Percentiles rank a stretch among this genome's conserved stretches.
phyloP scores from a whole-genome alignment of 2,888 invertebrate genomes.

The Clunio marinus region DNA sequence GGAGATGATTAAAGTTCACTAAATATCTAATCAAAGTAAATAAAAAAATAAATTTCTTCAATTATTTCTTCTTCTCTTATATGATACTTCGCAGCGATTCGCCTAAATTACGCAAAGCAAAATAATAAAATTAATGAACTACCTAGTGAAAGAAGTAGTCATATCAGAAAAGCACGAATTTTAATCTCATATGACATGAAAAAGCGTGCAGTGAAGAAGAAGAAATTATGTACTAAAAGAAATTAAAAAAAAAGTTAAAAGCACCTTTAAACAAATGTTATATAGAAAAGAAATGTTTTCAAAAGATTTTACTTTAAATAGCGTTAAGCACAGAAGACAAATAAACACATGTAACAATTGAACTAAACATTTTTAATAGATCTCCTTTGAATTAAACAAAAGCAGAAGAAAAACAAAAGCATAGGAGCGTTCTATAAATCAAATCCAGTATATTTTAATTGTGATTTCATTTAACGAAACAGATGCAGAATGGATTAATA shows the following conservation, averaged over 20 bases:
- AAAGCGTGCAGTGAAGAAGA: background rate
- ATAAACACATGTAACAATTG: background rate
- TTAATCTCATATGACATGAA: background rate
- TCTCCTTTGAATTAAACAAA: too few relatives aligned
- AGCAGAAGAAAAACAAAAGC: background rate
- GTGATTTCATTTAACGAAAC: slow-evolving; percentile 5
- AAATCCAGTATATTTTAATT: slow-evolving; percentile 20
- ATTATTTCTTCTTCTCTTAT: background rate
- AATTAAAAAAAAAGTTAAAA: slow-evolving; percentile 2
- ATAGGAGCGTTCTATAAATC: background rate
- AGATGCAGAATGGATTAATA: slow-evolving; percentile 19
- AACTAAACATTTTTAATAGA: background rate
- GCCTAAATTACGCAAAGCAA: slow-evolving; percentile 19
- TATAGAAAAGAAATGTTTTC: slow-evolving; percentile 3
- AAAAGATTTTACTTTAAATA: slow-evolving; percentile 9
- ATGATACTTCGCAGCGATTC: background rate
- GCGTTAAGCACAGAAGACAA: background rate
- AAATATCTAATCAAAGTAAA: too few relatives aligned
- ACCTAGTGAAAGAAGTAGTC: slow-evolving; percentile 4
- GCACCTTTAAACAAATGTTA: too few relatives aligned
- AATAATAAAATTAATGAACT: background rate
- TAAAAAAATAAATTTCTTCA: background rate
- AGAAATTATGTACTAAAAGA: background rate
- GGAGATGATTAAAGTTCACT: background rate
- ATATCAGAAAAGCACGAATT: background rate